Conservation (phyloP, 2,797 vertebrate species). For the Emydoidea blandingii region DNA sequence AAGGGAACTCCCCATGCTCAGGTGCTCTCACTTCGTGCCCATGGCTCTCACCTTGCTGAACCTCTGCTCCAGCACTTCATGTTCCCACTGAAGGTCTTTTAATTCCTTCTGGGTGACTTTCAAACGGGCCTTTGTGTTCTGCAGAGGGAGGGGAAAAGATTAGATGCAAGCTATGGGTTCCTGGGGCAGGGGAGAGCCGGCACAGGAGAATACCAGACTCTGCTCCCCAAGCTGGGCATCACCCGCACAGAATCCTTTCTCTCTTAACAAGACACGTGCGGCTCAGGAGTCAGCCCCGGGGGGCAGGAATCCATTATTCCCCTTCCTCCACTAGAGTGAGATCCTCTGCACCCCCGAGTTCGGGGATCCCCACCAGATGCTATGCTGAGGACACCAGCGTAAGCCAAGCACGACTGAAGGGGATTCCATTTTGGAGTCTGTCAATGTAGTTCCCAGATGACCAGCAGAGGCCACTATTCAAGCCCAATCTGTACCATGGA, state of each 20-base stretch:
- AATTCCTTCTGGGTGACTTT: constrained; percentile 85
- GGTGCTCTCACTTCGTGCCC: too few species aligned
- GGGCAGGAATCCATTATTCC: neutral
- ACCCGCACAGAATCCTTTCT: neutral
- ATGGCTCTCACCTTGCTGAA: constrained; percentile 85
- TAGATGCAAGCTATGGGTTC: neutral
- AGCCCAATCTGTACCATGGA: neutral
- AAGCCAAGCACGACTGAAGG: neutral
- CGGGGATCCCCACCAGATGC: neutral
- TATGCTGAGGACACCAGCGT: neutral
- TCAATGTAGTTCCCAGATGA: neutral
- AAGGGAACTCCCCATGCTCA: neutral
- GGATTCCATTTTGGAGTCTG: neutral
- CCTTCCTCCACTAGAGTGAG: accelerated
- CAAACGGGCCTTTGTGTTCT: constrained; percentile 85
- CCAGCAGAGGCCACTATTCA: neutral
- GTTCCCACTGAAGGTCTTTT: constrained; percentile 87
- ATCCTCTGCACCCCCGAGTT: neutral
- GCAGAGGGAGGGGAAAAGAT: neutral
- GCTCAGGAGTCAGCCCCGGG: neutral
- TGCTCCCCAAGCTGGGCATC: neutral
- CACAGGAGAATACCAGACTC: neutral
- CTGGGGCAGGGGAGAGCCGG: accelerated
- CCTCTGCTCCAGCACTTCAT: constrained; percentile 87
- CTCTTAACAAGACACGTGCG: neutral